Evolutionary conservation across 2,888 invertebrate species (phyloP), one percentile per base, ranked within the genome.

Genomic region (Xanthia icteritia): DNA sequence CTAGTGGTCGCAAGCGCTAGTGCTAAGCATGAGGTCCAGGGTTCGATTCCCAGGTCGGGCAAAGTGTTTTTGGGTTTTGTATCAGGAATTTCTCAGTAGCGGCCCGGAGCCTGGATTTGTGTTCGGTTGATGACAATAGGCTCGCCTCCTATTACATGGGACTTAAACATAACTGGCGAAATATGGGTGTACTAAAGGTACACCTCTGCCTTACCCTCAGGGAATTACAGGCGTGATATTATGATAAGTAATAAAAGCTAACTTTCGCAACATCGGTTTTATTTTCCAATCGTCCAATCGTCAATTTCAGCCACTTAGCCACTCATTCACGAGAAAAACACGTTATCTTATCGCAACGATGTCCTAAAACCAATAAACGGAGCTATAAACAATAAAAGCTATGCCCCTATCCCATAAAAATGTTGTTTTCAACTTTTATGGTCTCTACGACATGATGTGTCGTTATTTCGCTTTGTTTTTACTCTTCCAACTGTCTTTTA

Each of bases 331-430:
- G 36, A 84, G 70, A 42, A 51, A 61, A 73, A 75, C 67, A 51
- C 56, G 31, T 83, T 77, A 82, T 84, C 77, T 69, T 63, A 67
- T 83, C 39, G 23, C 75, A 83, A 83, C 81, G 85, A 86, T 79
- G 75, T 78, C 79, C 76, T 83, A 76, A 86, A 88, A 86, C 79
- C 86, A 83, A 86, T 86, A 86, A 86, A 83, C 76, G 72, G 73
- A 64, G 81, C 77, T 81, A 83, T 89, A 87, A 89, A 90, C 85
- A 86, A 84, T 86, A 86, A 88, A 85, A 86, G 73, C 77, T 61
- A 76, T 82, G 83, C 81, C 86, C 79, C 75, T 73, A 68, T 73
- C 66, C 72, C 76, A 88, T 90, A 89, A 86, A 90, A 87, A 64
- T 84, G 82, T 82, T 79, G 85, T 87, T 87, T 87, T 84, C 75